Base-by-base conservation (phyloP, 2,888 invertebrate genomes). In the Sicus ferrugineus region DNA sequence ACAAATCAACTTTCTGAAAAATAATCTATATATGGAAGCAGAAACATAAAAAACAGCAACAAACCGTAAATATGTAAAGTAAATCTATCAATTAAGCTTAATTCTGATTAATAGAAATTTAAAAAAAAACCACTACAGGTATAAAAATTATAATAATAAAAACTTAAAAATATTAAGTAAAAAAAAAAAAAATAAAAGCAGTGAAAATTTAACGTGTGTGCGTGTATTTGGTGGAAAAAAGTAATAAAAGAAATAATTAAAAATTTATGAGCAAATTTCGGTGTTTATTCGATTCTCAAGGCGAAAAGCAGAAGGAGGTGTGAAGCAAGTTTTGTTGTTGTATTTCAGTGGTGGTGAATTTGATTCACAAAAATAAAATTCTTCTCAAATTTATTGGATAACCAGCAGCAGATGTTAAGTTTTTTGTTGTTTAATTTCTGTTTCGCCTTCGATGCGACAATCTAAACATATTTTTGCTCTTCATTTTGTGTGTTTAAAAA, bases 1-100 rank as follows among this genome's bases (percentile, higher is more conserved):
- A 54, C 50, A 61, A 68, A 61, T 28, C 42, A 56, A 56, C 54
- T 56, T 66, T 50, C n/a, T 11, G 11, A 28, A 66, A 48, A 59
- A 48, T 50, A 67, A 61, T 61, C 30, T 26, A 42, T 61, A 23
- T 61, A 42, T 61, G n/a, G 23, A 61, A 16, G 26, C 26, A 61
- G 16, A 9, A 34, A 34, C 11, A 59, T 34, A 59, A 63, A 38
- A 14, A 42, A 42, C 38, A 64, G 19, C 50, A 54, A 66, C 56
- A 56, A 54, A 34, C 26, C 52, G 48, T 64, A 64, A 23, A 19
- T 67, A 54, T 56, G 42, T 67, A 14, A 56, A 54, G 23, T 9
- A 54, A 21, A 54, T 28, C 14, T 26, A 54, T 54, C 54, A 23
- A 42, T 42, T 42, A 16, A 54, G 14, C 28, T 6, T 2, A 28